Percentiles rank a stretch among this genome's conserved stretches.
Evolutionary conservation across 2,797 vertebrate species (phyloP).

Genomic region (Sebastes oblongus): DNA sequence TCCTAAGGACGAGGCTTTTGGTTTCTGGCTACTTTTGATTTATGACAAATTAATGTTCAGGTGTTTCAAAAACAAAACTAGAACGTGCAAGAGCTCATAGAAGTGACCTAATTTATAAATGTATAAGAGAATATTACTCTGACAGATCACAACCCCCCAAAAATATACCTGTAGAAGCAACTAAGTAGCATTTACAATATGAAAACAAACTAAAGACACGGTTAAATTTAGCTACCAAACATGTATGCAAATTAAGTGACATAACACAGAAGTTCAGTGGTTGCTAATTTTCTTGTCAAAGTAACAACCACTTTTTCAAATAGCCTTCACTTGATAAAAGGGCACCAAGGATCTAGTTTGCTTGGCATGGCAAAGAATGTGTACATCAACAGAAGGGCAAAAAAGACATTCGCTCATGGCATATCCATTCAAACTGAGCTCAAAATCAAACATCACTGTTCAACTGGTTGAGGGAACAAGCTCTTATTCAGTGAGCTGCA

Average conservation of each 20-base stretch:
- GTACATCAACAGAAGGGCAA: slow-evolving; percentile 68
- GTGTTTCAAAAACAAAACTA: slow-evolving; percentile 52
- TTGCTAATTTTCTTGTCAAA: slow-evolving; percentile 60
- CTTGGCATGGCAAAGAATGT: slow-evolving; percentile 69
- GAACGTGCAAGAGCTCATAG: slow-evolving; percentile 49
- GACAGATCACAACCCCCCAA: slow-evolving; percentile 42
- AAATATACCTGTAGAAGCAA: slow-evolving; percentile 65
- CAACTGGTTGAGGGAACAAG: slow-evolving; percentile 54
- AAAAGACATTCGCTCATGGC: slow-evolving; percentile 72
- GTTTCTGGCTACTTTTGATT: slow-evolving; percentile 37
- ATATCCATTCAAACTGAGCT: slow-evolving; percentile 71
- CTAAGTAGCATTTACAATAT: slow-evolving; percentile 71
- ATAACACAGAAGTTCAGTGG: slow-evolving; percentile 66
- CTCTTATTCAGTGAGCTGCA: slow-evolving; percentile 65
- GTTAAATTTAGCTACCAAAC: slow-evolving; percentile 71
- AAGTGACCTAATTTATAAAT: slow-evolving; percentile 67
- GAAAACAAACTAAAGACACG: slow-evolving; percentile 64
- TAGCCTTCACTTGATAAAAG: slow-evolving; percentile 73
- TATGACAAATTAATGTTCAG: slow-evolving; percentile 26
- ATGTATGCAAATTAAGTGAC: slow-evolving; percentile 69
- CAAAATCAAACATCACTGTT: slow-evolving; percentile 61
- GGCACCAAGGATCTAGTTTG: slow-evolving; percentile 59
- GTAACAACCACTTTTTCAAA: slow-evolving; percentile 63
- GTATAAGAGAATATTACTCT: slow-evolving; percentile 39
- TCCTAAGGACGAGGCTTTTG: slow-evolving; percentile 19